phyloP scores from a whole-genome alignment of 2,113 vertebrate genomes.

The Tricholaema leucomelas region DNA sequence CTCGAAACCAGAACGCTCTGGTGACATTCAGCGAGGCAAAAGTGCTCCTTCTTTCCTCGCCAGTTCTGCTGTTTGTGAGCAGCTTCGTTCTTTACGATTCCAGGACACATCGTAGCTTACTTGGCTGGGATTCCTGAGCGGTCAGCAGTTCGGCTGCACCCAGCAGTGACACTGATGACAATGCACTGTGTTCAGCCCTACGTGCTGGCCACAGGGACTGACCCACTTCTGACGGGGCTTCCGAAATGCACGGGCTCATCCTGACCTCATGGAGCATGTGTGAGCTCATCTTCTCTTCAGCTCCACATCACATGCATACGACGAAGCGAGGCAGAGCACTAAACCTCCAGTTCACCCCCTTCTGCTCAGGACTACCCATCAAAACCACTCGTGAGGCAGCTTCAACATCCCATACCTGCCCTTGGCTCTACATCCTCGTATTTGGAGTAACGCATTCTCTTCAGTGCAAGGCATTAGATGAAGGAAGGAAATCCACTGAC shows the following conservation, averaged over 20 bases:
- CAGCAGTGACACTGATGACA: background rate
- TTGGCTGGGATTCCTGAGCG: background rate
- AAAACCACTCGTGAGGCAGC: background rate
- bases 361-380: background rate
- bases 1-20: background rate
- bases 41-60: background rate
- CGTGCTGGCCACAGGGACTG: accelerated
- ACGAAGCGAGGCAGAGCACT: accelerated
- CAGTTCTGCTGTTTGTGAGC: background rate
- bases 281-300: accelerated
- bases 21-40: background rate
- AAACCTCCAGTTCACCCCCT: background rate
- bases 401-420: background rate
- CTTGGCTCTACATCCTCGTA: background rate
- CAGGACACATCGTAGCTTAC: background rate
- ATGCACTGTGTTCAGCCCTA: background rate
- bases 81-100: background rate
- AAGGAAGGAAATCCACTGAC: background rate
- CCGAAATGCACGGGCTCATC: accelerated
- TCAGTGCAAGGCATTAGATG: no score
- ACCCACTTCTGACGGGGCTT: background rate
- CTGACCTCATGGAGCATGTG: accelerated
- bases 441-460: background rate
- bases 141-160: constrained; percentile 14
- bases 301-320: accelerated